Evolutionary conservation across 2,888 invertebrate genomes (phyloP).

Genomic region (Zeuzera pyrina): DNA sequence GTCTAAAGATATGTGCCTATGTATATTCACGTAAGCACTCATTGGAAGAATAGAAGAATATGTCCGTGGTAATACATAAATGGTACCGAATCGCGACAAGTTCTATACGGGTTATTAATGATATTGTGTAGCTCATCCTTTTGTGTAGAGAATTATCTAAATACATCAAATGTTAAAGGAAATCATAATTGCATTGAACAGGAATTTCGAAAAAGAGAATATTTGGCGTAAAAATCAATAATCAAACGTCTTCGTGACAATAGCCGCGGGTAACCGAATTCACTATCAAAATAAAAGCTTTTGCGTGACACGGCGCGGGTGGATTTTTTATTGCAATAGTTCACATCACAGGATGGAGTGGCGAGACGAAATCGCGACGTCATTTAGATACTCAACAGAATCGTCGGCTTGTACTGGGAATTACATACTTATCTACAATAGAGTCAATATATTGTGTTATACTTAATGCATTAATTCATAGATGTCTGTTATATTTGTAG

Average conservation of each 20-base stretch:
- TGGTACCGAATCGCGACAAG: constrained; percentile 48
- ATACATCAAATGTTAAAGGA: constrained; percentile 53
- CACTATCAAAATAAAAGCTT: constrained; percentile 65
- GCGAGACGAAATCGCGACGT: constrained; percentile 38
- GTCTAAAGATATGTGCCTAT: too few relatives aligned
- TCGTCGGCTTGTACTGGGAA: too few relatives aligned
- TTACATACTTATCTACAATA: too few relatives aligned
- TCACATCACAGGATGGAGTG: constrained; percentile 30
- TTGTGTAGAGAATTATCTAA: constrained; percentile 53
- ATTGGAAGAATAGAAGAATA: too few relatives aligned
- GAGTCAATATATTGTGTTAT: too few relatives aligned
- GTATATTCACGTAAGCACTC: too few relatives aligned
- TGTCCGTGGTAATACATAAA: neutral
- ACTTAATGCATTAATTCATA: too few relatives aligned
- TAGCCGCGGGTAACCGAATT: constrained; percentile 57
- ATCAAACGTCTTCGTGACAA: constrained; percentile 59
- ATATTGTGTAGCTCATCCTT: constrained; percentile 45
- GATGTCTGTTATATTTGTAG: too few relatives aligned
- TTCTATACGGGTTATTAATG: constrained; percentile 66
- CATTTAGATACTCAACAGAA: constrained; percentile 14
- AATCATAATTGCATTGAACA: constrained; percentile 62
- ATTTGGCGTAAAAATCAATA: constrained; percentile 73
- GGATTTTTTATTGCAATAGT: constrained; percentile 54
- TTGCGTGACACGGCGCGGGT: constrained; percentile 62
- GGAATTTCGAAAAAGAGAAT: constrained; percentile 54